Base-by-base conservation (phyloP, 2,797 vertebrate genomes). In the Argya squamiceps region DNA sequence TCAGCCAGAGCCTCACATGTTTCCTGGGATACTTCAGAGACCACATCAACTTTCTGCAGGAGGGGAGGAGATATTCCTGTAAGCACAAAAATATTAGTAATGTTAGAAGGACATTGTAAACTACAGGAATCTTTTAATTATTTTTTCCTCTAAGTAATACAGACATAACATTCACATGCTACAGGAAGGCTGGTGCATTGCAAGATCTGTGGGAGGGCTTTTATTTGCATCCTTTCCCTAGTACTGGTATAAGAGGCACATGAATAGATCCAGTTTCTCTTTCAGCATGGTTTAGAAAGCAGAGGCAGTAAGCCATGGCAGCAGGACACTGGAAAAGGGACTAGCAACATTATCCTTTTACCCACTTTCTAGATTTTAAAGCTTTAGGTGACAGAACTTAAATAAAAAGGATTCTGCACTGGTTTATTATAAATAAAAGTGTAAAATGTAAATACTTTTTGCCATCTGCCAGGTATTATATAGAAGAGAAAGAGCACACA, bases 21-120 rank as follows among this genome's bases (percentile, higher is more conserved):
- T 95, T 99, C 98, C 96, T 97, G 97, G 75, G 99, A 99, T 36
- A 98, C 97, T 95, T 98, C 98, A 80, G 98, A 98, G 69, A 99
- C 98, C 56, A 98, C 97, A 95, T 98, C 98, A 85, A 98, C 98
- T 98, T 99, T 99, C 87, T 99, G 97, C 70, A 99, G 94, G 69
- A 99, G 97, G 39, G 96, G 98, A 84, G 97, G 97, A 90, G 98
- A 97, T 84, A 98, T 36, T 60, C 96, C 99, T 99, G 97, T 43
- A 95, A 97, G 86, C 41, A 90, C 11, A 55, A 64, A 80, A 80
- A 43, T 6, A 71, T 37, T 10, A 79, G 47, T 19, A 69, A 59
- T 12, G 3, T 89, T 76, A 91, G 34, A 81, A 18, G 30, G 22
- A 39, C 37, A 59, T 1, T 39, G 8, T 49, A 67, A 91, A 56